Percentiles rank a stretch among this genome's conserved stretches.
phyloP scores from a whole-genome alignment of 2,797 vertebrate genomes.

The Mycteria americana region DNA sequence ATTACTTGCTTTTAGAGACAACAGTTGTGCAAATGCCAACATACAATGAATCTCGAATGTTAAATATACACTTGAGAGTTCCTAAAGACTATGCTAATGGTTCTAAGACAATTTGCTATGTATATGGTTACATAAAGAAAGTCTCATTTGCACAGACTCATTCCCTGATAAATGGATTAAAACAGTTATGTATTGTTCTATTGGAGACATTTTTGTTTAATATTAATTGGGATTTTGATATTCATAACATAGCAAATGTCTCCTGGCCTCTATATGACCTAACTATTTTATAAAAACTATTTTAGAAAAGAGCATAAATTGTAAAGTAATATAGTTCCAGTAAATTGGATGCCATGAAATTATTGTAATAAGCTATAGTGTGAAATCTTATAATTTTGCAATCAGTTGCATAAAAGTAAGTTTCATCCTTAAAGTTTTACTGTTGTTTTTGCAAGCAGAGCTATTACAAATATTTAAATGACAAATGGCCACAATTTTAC shows the following conservation, averaged over 20 bases:
- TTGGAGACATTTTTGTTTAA: constrained; percentile 19
- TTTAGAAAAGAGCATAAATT: constrained; percentile 22
- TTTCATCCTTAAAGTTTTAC: background rate
- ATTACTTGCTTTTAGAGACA: constrained; percentile 46
- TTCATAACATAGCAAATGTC: background rate
- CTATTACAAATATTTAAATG: background rate
- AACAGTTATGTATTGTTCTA: background rate
- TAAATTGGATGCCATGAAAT: constrained; percentile 4
- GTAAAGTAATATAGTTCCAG: background rate
- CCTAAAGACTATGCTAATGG: background rate
- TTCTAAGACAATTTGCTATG: constrained; percentile 9
- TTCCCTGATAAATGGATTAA: constrained; percentile 36
- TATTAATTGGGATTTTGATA: constrained; percentile 45
- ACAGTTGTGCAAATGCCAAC: constrained; percentile 22
- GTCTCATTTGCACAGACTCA: background rate
- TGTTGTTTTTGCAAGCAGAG: background rate
- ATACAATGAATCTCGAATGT: background rate
- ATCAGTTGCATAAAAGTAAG: background rate
- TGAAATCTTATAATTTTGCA: background rate
- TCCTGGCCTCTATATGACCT: constrained; percentile 8
- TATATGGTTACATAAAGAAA: constrained; percentile 5
- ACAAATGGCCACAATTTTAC: background rate
- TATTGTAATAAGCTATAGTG: background rate
- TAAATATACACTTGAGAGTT: constrained; percentile 40
- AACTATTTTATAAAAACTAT: constrained; percentile 5